Evolutionary conservation across 2,797 vertebrate genomes (phyloP).

Genomic region (Gephyroberyx darwinii): DNA sequence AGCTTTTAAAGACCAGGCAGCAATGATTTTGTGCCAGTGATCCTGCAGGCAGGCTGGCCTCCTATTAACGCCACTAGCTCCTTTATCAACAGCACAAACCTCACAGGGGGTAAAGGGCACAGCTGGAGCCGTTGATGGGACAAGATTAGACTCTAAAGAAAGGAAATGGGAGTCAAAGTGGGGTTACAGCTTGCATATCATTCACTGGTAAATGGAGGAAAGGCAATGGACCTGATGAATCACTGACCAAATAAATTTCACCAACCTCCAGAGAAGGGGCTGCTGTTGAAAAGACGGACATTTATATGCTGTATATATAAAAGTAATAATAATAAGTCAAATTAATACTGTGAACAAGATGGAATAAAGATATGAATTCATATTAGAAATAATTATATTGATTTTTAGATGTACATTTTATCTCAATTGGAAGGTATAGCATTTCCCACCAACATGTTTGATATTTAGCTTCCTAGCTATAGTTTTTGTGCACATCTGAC

Average conservation of each 20-base stretch:
- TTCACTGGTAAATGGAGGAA: conserved; percentile 72
- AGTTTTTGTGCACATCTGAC: conserved; percentile 17
- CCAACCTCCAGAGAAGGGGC: conserved; percentile 16
- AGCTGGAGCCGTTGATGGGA: conserved; percentile 76
- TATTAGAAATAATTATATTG: neutral
- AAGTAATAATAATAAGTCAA: neutral
- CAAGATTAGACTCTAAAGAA: conserved; percentile 76
- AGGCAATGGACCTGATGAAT: conserved; percentile 61
- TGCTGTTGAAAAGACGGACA: neutral
- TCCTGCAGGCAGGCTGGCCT: conserved; percentile 59
- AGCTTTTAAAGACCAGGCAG: conserved; percentile 71
- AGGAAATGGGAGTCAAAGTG: conserved; percentile 76
- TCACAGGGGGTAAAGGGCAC: conserved; percentile 75
- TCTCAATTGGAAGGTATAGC: neutral
- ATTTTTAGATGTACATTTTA: neutral
- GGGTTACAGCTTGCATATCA: conserved; percentile 75
- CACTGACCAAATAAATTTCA: conserved; percentile 40
- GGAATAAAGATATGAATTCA: neutral
- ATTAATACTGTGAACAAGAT: too few species aligned
- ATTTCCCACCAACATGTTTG: conserved; percentile 2
- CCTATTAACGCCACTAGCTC: conserved; percentile 64
- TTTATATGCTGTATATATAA: neutral
- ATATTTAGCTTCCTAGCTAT: conserved; percentile 18
- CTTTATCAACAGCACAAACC: conserved; percentile 72
- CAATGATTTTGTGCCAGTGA: conserved; percentile 71